Conservation (phyloP, 2,113 vertebrate species). For the Tetraodon nigroviridis region DNA sequence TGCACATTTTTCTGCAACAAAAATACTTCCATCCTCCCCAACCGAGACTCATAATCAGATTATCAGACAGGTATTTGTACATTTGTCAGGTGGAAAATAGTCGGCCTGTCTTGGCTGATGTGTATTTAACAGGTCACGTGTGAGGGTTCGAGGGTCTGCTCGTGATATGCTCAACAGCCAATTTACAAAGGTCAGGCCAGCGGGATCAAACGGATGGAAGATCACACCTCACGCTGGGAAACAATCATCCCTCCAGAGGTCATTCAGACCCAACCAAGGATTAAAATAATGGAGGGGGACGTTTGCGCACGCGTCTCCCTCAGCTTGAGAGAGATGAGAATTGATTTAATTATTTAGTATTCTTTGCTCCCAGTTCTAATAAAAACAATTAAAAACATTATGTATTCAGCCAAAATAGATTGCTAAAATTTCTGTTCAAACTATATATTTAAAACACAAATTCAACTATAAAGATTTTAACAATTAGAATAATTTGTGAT, state of each 20-base stretch:
- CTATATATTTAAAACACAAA: too few relatives aligned
- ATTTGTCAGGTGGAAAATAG: constrained; percentile 4
- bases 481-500: too few relatives aligned
- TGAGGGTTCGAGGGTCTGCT: constrained; percentile 66
- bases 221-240: constrained; percentile 81
- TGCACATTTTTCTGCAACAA: constrained; percentile 15
- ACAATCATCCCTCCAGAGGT: constrained; percentile 79
- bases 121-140: constrained; percentile 64
- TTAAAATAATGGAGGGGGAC: constrained; percentile 79
- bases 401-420: too few relatives aligned
- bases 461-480: too few relatives aligned
- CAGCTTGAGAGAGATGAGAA: constrained; percentile 9
- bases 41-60: background rate
- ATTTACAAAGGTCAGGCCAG: constrained; percentile 85
- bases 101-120: constrained; percentile 35
- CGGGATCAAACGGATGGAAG: constrained; percentile 78
- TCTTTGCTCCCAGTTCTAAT: background rate
- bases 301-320: constrained; percentile 52
- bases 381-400: too few relatives aligned
- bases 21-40: too few relatives aligned
- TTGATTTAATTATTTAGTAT: background rate
- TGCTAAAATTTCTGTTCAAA: too few relatives aligned
- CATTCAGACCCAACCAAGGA: constrained; percentile 72
- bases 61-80: background rate
- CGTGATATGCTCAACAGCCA: constrained; percentile 82